Base-by-base conservation (phyloP, 2,888 invertebrate genomes). In the Hemistola chrysoprasaria region DNA sequence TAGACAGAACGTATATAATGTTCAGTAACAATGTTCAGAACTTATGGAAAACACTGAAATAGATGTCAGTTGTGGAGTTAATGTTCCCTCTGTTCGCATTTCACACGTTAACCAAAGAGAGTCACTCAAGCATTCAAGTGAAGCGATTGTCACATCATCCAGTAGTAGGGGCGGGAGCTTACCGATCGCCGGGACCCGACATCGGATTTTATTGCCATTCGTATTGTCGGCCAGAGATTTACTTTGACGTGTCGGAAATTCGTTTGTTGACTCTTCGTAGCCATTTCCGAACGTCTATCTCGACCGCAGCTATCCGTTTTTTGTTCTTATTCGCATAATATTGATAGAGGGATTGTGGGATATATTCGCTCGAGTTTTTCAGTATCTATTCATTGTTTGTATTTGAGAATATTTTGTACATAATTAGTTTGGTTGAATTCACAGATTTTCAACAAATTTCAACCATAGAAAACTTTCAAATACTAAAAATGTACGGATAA, bases 161-260 rank as follows among this genome's bases (percentile, higher is more conserved):
- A 48, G 35, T 50, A 39, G 55, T 55, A 55, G 52, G 68, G 79
- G 78, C 77, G 47, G 33, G 42, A 66, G 78, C 79, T 82, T 77
- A 77, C 77, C 75, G 70, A 78, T 79, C 73, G 71, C 71, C 70
- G 65, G 70, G 62, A 68, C 65, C 75, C 71, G 72, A 67, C 73
- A 67, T 65, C 57, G 85, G 86, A 82, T 86, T 87, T 85, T 80
- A 81, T 79, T 84, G 82, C 83, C 85, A 85, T 84, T 78, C 86
- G 80, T 81, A 79, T 83, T 86, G 83, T 81, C 82, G 77, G 65
- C 65, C 70, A 72, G 80, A 85, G 85, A 84, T 85, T 87, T 86
- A 81, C 79, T 80, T 79, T 84, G 86, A 86, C 85, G 72, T 73
- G 76, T 82, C 62, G 83, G 72, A 76, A 84, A 82, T 85, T 78